phyloP scores from a whole-genome alignment of 2,113 vertebrate genomes.

The Elachura formosa region DNA sequence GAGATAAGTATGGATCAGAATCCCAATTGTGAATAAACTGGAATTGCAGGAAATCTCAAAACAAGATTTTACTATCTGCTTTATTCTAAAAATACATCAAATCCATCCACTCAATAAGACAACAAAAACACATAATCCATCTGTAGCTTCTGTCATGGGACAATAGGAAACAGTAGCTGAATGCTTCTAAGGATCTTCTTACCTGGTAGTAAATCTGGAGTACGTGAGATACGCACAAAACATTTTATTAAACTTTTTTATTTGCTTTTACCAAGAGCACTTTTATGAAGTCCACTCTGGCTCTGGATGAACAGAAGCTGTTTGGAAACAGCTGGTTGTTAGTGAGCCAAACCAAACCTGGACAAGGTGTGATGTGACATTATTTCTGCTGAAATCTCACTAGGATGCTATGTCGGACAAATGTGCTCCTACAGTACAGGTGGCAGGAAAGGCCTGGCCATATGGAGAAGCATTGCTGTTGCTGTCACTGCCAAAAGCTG shows the following conservation, averaged over 20 bases:
- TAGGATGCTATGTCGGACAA: constrained; percentile 20
- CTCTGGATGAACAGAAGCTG: neutral
- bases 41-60: neutral
- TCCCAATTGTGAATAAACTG: neutral
- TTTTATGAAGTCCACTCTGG: neutral
- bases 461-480: neutral
- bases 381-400: neutral
- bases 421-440: neutral
- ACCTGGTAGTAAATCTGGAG: neutral
- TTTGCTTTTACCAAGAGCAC: neutral
- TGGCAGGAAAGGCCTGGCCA: constrained; percentile 14
- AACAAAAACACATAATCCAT: neutral
- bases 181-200: neutral
- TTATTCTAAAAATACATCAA: neutral
- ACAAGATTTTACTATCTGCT: neutral
- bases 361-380: neutral
- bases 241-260: neutral
- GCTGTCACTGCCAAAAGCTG: neutral
- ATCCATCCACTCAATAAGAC: neutral
- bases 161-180: neutral
- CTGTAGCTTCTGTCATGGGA: neutral
- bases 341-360: neutral
- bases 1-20: neutral
- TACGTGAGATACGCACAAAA: neutral
- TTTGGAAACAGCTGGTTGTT: neutral